Base-by-base conservation (phyloP, 2,888 invertebrate genomes). In the Ephialtes manifestator region DNA sequence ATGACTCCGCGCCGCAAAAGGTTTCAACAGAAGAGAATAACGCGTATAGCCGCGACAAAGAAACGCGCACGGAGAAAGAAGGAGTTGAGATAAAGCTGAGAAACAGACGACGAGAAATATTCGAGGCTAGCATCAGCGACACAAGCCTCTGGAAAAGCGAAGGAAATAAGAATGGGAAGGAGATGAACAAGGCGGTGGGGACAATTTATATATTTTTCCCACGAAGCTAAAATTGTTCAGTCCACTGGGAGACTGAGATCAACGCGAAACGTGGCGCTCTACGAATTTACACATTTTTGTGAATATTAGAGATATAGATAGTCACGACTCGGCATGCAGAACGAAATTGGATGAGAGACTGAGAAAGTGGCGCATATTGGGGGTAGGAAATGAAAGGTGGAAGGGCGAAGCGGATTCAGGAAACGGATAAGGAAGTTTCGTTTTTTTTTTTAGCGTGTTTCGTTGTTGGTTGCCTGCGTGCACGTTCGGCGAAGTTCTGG, bases 1-100 rank as follows among this genome's bases (percentile, higher is more conserved):
- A 84, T 86, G 81, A 75, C 81, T 85, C 68, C 24, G 71, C 60
- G 75, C 70, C 67, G 81, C 68, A 20, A 71, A 48, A 65, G 28
- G 18, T 35, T 28, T 28, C 71, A 72, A 46, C 46, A 46, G 31
- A 63, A 20, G 11, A 58, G 48, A 43, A 20, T 20, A 28, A 53
- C 31, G 39, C 18, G n/a, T n/a, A 51, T 31, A 28, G n/a, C 3
- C 51, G 24, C 39, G 72, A 43, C 58, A 20, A 31, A 51, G 28
- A 20, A 35, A 75, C 7, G 10, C 51, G 43, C 24, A 75, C 18
- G 11, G 53, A 53, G 28, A 55, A 63, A 35, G 28, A 48, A 68
- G 35, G 35, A 63, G 20, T 46, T 46, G 58, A 74, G 76, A 84
- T 75, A 68, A 74, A 76, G 55, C 53, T 55, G 46, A 76, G 31